Percentiles rank a stretch among this genome's conserved stretches.
Evolutionary conservation across 2,113 vertebrate species (phyloP).

Genomic region (Brevimyrus niger): DNA sequence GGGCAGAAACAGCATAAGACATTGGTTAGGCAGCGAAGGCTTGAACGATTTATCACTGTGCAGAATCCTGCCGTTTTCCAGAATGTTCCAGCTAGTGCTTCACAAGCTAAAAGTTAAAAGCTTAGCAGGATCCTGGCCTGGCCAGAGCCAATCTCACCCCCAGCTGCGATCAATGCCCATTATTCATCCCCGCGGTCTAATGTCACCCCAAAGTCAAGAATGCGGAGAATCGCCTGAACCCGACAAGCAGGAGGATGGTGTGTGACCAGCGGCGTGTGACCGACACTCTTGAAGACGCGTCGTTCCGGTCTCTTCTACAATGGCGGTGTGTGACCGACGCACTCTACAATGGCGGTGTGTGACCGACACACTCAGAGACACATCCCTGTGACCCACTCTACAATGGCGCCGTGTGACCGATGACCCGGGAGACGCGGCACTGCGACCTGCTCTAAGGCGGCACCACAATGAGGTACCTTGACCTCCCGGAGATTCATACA

Average conservation of each 20-base stretch:
- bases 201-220: neutral
- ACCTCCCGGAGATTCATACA: conserved; percentile 95
- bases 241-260: neutral
- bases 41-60: neutral
- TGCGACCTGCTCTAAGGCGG: neutral
- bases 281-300: no score
- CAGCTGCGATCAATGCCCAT: neutral
- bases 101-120: neutral
- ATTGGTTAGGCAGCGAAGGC: conserved; percentile 25
- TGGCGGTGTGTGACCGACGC: neutral
- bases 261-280: no score
- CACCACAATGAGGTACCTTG: conserved; percentile 64
- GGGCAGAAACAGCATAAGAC: conserved; percentile 33
- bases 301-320: neutral
- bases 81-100: neutral
- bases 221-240: neutral
- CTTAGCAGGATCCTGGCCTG: neutral
- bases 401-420: no score
- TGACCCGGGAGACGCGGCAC: neutral
- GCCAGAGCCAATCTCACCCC: neutral
- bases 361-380: no score
- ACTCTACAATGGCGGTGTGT: no score
- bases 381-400: no score
- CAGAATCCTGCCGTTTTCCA: neutral
- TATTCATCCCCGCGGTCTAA: neutral